These are phyloP conservation scores for Cyrtonyx montezumae DNA, from an alignment of 2,113 vertebrate genomes.

Conservation along the genomic window DNA sequence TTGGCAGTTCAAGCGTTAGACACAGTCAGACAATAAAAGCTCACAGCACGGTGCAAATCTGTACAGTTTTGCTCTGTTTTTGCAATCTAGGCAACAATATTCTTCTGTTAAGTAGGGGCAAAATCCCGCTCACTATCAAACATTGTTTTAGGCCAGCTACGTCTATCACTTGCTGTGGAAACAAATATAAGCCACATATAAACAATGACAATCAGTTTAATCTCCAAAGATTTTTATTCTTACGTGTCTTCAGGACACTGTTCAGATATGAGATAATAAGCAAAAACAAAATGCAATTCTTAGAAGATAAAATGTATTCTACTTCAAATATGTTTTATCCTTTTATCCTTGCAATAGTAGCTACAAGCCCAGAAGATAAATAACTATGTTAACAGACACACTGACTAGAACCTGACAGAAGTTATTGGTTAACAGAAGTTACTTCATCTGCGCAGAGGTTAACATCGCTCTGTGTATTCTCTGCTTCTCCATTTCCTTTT, in stretches of 20 bases:
- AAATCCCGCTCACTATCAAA: not conserved
- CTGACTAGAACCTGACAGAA: not conserved
- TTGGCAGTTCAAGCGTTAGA: constrained; percentile 28
- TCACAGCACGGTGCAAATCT: constrained; percentile 20
- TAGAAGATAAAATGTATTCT: not conserved
- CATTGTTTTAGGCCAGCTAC: not conserved
- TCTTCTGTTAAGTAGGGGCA: not conserved
- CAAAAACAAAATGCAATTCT: not conserved
- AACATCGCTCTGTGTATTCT: not conserved
- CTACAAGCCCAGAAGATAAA: not conserved
- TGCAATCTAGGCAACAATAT: not conserved
- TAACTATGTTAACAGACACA: rapidly evolving
- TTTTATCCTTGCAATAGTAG: not conserved
- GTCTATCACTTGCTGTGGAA: not conserved
- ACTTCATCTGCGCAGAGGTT: not conserved
- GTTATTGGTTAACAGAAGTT: not conserved
- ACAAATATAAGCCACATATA: not conserved
- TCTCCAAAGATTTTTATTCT: not conserved
- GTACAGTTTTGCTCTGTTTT: not conserved
- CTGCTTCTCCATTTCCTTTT: not conserved
- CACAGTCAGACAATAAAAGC: constrained; percentile 56
- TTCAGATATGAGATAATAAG: not conserved
- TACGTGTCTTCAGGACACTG: not conserved
- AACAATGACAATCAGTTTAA: not conserved
- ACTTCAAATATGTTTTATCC: not conserved